These are phyloP conservation scores for Eilema sororculum DNA, from an alignment of 2,888 invertebrate genomes.

Conservation along the genomic window DNA sequence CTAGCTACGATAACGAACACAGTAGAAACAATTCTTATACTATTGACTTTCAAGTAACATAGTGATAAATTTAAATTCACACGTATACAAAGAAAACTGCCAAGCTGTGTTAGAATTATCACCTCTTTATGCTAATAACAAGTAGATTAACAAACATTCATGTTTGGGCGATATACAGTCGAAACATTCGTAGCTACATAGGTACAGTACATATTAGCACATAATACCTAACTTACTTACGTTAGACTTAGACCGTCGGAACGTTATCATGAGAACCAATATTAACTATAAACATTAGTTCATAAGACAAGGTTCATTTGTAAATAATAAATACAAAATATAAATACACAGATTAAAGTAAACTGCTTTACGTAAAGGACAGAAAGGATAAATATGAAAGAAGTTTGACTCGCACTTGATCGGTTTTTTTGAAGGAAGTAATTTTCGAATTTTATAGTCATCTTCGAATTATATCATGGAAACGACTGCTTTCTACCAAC, in stretches of 20 bases:
- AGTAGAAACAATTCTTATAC: neutral
- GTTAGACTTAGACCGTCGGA: neutral
- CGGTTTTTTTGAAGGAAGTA: too few relatives aligned
- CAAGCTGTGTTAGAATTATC: neutral
- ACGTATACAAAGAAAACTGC: neutral
- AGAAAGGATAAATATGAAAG: neutral
- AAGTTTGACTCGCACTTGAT: too few relatives aligned
- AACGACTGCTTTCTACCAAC: too few relatives aligned
- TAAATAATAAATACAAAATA: too few relatives aligned
- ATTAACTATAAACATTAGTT: neutral
- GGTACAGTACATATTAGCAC: neutral
- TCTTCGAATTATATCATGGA: too few relatives aligned
- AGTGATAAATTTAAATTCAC: neutral
- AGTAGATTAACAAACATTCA: neutral
- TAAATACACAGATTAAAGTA: neutral
- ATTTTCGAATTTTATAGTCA: too few relatives aligned
- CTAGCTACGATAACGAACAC: neutral
- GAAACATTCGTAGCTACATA: too few relatives aligned
- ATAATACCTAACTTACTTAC: neutral
- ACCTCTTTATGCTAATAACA: neutral
- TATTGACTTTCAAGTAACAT: neutral
- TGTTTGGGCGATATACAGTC: neutral
- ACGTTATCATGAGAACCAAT: too few relatives aligned
- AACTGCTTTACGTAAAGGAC: neutral
- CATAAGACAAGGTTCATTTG: neutral